Evolutionary conservation across 2,113 vertebrate species (phyloP), one percentile per base, ranked within the genome.

Genomic region (Phainopepla nitens): DNA sequence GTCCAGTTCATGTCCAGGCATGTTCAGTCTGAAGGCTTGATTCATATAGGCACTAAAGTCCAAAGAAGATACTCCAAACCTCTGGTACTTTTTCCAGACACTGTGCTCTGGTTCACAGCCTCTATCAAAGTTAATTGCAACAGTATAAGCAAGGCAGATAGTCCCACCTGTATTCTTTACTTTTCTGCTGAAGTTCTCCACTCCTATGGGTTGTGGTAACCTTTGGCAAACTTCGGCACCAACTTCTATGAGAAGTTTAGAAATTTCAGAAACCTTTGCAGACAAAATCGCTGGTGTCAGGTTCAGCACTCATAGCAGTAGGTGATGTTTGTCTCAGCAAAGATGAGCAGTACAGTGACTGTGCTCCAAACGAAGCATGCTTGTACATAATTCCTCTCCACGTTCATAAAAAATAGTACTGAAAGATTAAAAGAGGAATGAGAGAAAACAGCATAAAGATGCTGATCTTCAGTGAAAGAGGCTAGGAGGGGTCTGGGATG

Each of bases 291-390:
- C 24, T n/a, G 42, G 28, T 54, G 22, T 24, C 51, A 41, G 17
- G 33, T 31, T 41, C 53, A 62, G 44, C 51, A 58, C 35, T 28
- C 29, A 3, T 3, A 58, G 60, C 51, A 58, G 31, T 19, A 57
- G 28, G 44, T 25, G 18, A 86, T 1, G 1, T 51, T 82, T 56
- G 22, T 53, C 66, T 62, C 61, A 42, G 7, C 21, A 35, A 50
- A 82, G 35, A 35, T 11, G 15, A 54, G 42, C 27, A 27, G 28
- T 10, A 19, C 17, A 20, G 57, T 28, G 33, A 33, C 42, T 36
- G 31, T 51, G 29, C 70, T 82, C 49, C 57, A 62, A 21, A 23
- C 1, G 0, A 65, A 49, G 13, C 0, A 0, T 23, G 8, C 23
- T 68, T 50, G 35, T n/a, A 20, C 16, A 6, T 33, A 7, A 56